A percentile compares a stretch with the other conserved stretches of the same genome.
Conservation (phyloP, 1,140 invertebrate species). For the Drosophila hydei region DNA sequence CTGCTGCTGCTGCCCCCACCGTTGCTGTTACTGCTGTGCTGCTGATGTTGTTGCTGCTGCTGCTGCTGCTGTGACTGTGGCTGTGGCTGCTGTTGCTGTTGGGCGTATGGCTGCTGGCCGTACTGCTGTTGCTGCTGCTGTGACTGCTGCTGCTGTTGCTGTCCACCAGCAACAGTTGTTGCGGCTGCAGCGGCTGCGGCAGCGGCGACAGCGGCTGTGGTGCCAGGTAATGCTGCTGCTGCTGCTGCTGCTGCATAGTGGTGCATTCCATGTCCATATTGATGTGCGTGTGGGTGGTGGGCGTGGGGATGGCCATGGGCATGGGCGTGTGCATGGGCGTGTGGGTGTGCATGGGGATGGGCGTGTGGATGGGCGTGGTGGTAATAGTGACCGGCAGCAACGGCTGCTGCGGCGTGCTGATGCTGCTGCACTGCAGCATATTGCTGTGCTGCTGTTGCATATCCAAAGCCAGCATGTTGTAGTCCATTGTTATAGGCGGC, state of each 20-base stretch:
- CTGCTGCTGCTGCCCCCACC: neutral
- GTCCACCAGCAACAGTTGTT: slow-evolving; percentile 28
- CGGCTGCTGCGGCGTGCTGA: slow-evolving; percentile 56
- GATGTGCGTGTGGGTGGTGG: slow-evolving; percentile 38
- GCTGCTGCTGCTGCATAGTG: slow-evolving; percentile 61
- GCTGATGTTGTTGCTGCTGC: slow-evolving; percentile 30
- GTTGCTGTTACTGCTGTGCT: slow-evolving; percentile 17
- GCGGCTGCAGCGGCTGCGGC: slow-evolving; percentile 13
- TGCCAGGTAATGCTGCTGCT: slow-evolving; percentile 23
- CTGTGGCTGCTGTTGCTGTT: slow-evolving; percentile 30
- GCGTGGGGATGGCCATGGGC: slow-evolving; percentile 21
- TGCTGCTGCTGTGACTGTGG: slow-evolving; percentile 26
- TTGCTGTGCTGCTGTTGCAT: slow-evolving; percentile 77
- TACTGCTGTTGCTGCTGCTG: slow-evolving; percentile 44
- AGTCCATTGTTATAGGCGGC: slow-evolving; percentile 78
- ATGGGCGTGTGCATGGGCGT: slow-evolving; percentile 14
- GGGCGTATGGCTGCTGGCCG: slow-evolving; percentile 18
- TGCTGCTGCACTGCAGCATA: slow-evolving; percentile 78
- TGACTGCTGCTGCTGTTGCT: slow-evolving; percentile 31
- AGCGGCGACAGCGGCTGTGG: neutral
- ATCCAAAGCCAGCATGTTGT: slow-evolving; percentile 84
- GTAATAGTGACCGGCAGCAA: slow-evolving; percentile 70
- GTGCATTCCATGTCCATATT: slow-evolving; percentile 68
- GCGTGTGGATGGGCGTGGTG: slow-evolving; percentile 53
- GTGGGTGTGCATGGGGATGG: slow-evolving; percentile 20